Percentiles rank a stretch among this genome's conserved stretches.
These are phyloP conservation scores for Salarias fasciatus DNA, from an alignment of 2,797 vertebrate genomes.

Conservation along the genomic window DNA sequence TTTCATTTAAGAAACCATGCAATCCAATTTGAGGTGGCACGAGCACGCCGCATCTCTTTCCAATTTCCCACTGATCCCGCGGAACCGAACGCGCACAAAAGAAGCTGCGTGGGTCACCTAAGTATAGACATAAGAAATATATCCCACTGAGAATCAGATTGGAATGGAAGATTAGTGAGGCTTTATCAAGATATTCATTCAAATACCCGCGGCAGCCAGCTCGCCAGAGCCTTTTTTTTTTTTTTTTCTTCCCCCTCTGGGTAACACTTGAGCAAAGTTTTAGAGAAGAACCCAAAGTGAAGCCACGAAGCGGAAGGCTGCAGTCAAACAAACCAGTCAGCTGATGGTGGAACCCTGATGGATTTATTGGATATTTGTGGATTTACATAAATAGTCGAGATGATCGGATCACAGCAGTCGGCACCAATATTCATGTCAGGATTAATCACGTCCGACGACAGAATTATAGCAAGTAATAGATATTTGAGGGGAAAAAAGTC, in stretches of 20 bases:
- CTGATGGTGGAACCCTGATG: constrained; percentile 4
- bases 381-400: constrained; percentile 30
- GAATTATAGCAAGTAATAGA: neutral
- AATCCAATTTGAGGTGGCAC: constrained; percentile 77
- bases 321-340: constrained; percentile 12
- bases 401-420: constrained; percentile 2
- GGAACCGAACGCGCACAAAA: constrained; percentile 72
- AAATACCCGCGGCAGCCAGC: constrained; percentile 42
- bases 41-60: constrained; percentile 65
- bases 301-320: constrained; percentile 8
- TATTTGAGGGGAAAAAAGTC: neutral
- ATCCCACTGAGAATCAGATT: constrained; percentile 76
- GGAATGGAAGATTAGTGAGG: constrained; percentile 69
- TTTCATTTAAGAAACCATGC: constrained; percentile 78
- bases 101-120: constrained; percentile 74
- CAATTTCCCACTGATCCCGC: constrained; percentile 76
- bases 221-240: too few species aligned
- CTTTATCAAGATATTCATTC: constrained; percentile 68
- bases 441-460: constrained; percentile 1
- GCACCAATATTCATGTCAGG: neutral
- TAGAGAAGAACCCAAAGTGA: constrained; percentile 31
- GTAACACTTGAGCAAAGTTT: constrained; percentile 58
- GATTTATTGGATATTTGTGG: constrained; percentile 22
- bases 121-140: constrained; percentile 72
- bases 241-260: too few species aligned